phyloP scores from a whole-genome alignment of 2,113 vertebrate genomes.

The Hemiprocne comata region DNA sequence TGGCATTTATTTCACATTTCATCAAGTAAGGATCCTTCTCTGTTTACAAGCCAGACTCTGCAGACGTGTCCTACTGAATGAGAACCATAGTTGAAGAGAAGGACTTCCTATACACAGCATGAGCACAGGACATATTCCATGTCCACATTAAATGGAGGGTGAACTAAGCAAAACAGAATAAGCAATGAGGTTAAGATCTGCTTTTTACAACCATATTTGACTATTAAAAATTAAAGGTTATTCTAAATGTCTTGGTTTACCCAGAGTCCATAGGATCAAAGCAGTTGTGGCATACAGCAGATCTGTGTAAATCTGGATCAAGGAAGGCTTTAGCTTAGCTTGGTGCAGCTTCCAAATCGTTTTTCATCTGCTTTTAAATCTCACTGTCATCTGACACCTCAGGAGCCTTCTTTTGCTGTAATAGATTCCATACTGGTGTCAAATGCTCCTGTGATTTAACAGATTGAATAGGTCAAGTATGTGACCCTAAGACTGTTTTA shows the following conservation, averaged over 20 bases:
- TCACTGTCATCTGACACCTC: conserved; percentile 2
- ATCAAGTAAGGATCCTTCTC: background rate
- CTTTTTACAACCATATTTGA: background rate
- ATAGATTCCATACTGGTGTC: background rate
- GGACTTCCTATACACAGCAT: background rate
- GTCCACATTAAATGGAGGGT: background rate
- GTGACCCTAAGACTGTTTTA: background rate
- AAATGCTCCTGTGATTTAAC: background rate
- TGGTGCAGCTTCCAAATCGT: background rate
- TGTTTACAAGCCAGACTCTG: background rate
- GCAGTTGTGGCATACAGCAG: background rate
- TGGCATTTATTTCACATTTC: background rate
- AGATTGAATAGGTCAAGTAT: background rate
- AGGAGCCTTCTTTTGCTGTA: background rate
- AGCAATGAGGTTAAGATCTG: background rate
- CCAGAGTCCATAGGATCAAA: background rate
- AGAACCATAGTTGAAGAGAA: background rate
- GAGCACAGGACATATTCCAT: background rate
- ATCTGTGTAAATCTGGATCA: conserved; percentile 1
- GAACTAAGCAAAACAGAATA: background rate
- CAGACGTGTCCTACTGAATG: background rate
- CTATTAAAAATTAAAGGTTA: background rate
- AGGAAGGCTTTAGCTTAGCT: background rate
- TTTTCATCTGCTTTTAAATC: conserved; percentile 12
- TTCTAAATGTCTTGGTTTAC: background rate